Evolutionary conservation across 1,140 invertebrate genomes (phyloP).

Genomic region (Drosophila pandora): DNA sequence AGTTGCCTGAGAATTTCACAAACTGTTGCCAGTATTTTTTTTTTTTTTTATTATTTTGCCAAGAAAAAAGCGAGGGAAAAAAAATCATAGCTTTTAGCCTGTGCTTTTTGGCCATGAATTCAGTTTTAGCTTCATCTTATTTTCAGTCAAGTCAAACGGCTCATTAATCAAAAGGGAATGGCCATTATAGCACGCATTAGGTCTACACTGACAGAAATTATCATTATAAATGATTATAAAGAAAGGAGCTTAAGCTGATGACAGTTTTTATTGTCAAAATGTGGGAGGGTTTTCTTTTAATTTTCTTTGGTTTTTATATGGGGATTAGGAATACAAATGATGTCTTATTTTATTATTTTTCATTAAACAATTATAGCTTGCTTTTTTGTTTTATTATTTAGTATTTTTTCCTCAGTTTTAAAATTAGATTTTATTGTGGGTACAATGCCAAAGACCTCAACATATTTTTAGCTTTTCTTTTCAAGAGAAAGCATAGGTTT

Average conservation of each 20-base stretch:
- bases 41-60: no score
- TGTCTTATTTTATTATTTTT: no score
- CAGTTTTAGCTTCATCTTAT: background rate
- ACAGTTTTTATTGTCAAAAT: background rate
- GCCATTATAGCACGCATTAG: conserved; percentile 56
- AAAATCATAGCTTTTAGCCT: conserved; percentile 3
- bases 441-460: background rate
- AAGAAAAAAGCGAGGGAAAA: background rate
- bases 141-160: conserved; percentile 52
- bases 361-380: no score
- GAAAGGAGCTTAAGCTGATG: background rate
- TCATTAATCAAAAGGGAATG: conserved; percentile 71
- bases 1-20: conserved; percentile 26
- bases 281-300: background rate
- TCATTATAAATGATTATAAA: background rate
- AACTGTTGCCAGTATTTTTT: conserved; percentile 5
- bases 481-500: background rate
- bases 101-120: conserved; percentile 4
- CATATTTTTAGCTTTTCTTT: background rate
- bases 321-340: no score
- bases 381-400: no score
- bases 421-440: background rate
- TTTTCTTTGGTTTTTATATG: no score
- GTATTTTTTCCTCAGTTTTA: background rate
- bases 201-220: conserved; percentile 28